Base-by-base conservation (phyloP, 2,113 vertebrate species). In the Tenrec ecaudatus region DNA sequence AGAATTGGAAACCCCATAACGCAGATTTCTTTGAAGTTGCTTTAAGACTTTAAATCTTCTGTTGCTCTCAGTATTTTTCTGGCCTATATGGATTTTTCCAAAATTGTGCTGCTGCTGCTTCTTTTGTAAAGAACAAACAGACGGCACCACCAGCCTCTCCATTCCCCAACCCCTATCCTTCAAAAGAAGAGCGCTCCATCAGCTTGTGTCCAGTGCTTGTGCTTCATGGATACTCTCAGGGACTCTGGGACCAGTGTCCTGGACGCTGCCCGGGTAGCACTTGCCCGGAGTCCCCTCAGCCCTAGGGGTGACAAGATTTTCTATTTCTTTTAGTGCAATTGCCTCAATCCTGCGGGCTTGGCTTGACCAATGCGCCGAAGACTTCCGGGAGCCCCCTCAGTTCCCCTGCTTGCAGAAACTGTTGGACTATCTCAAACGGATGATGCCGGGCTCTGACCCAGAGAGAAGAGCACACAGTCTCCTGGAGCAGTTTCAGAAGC, bases 281-380 rank as follows among this genome's bases (percentile, higher is more conserved):
- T 64, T 11, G 29, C 2, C 4, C 25, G 1, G 82, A 5, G 38
- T n/a, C 20, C 16, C 57, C 36, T 3, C 22, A n/a, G 62, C 22
- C 31, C 7, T 53, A 0, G 2, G 29, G 36, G 47, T 88, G 36
- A 47, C 68, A 16, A 88, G 82, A 82, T 23, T 33, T 23, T 93
- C 75, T n/a, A 0, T 96, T 29, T 90, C 0, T 96, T 92, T 88
- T 14, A 99, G 99, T 82, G 98, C 98, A 2, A 98, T 99, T 81
- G 98, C 99, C 23, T 99, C 99, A 0, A 99, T 99, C 96, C 96
- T 99, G 95, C 97, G 98, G 87, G 98, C 99, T 92, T 99, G 99
- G 99, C 97, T 99, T 3, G 99, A 99, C 95, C 99, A 99, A 86
- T 99, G 99, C 94, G 98, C 99, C 0, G 99, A 99, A 90, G 99